Evolutionary conservation across 2,797 vertebrate species (phyloP), one percentile per base, ranked within the genome.

Genomic region (Vireo griseus): DNA sequence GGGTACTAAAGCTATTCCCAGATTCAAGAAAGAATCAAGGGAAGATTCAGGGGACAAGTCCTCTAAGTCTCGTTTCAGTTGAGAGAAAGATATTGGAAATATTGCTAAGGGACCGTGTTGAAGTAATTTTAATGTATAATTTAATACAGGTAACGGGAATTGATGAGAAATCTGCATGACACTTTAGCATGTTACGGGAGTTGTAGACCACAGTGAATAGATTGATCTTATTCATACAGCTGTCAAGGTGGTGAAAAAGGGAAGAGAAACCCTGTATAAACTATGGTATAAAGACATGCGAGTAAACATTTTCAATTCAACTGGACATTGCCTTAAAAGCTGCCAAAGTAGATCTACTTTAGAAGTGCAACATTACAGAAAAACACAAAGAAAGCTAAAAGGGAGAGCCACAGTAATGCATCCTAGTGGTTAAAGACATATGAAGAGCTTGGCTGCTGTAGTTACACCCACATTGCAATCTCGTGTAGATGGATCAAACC

Each of bases 31-130:
- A 88, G 51, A 96, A 67, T 39, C 79, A 92, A 92, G 61, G 42
- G 48, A 94, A 85, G 28, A 89, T 93, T 89, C 69, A 81, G 44
- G 52, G 40, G 65, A 76, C 85, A 78, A 81, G 40, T 20, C 16
- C 28, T 80, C 37, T 54, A 66, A 94, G 57, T 87, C 72, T 93
- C 28, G 65, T 92, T 91, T 87, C 86, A 44, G 47, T 11, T 81
- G 82, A 91, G 87, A 88, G 62, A 83, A 92, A 93, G 28, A 48
- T 92, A 93, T 42, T 93, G 59, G 57, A 94, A 95, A 87, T 96
- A 95, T 82, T 90, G 57, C 25, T 93, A 94, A 87, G 80, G 71
- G 83, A 88, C 9, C 2, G 0, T 25, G 40, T 7, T 47, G 19
- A 88, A 92, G n/a, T 54, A 67, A 78, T 96, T 93, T 89, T 61